Conservation (phyloP, 2,113 vertebrate species). For the Setophaga coronata region DNA sequence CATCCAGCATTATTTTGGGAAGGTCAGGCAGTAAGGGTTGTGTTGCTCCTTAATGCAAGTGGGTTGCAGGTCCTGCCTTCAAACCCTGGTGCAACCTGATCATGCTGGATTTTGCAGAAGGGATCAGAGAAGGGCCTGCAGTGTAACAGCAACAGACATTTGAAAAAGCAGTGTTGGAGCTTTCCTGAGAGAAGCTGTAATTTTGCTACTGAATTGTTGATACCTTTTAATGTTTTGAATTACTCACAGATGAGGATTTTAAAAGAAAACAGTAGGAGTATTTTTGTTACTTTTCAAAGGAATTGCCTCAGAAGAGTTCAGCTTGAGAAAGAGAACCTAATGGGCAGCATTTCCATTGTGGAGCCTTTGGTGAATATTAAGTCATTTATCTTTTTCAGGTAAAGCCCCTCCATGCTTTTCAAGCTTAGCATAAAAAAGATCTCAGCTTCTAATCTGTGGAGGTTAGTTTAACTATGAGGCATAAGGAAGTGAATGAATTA, state of each 20-base stretch:
- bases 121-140: not conserved
- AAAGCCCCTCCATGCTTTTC: not conserved
- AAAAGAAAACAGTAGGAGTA: not conserved
- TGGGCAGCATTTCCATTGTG: not conserved
- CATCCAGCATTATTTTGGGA: not conserved
- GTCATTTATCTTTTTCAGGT: not conserved
- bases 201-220: not conserved
- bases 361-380: not conserved
- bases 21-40: not conserved
- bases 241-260: not conserved
- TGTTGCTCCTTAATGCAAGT: not conserved
- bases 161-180: not conserved
- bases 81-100: not conserved
- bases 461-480: conserved; percentile 2
- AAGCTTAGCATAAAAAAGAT: not conserved
- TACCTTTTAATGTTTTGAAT: not conserved
- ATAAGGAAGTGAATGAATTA: conserved; percentile 24
- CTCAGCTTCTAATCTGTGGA: not conserved
- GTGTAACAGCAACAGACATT: not conserved
- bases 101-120: not conserved
- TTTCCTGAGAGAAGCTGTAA: not conserved
- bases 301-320: not conserved
- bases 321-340: not conserved
- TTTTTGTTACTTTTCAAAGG: conserved; percentile 4
- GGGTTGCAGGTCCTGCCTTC: not conserved